Evolutionary conservation across 2,797 vertebrate species (phyloP).

Genomic region (Nyctibius grandis): DNA sequence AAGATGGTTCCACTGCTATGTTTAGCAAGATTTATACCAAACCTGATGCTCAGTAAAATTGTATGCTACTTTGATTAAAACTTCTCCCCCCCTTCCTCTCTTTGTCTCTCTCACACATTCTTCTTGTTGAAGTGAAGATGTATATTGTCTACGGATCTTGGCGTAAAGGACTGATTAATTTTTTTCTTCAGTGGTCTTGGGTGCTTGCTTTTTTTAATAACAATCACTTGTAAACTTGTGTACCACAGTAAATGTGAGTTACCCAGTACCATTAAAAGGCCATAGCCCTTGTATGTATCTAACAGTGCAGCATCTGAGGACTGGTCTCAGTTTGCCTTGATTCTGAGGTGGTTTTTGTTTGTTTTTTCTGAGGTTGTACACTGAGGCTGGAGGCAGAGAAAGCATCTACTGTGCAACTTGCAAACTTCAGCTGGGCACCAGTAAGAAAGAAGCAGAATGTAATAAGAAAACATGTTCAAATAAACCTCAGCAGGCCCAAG

Average conservation of each 20-base stretch:
- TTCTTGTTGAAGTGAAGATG: neutral
- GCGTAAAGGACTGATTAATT: neutral
- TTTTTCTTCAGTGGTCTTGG: neutral
- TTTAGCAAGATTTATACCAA: neutral
- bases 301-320: neutral
- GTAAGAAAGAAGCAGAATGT: neutral
- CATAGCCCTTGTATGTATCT: neutral
- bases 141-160: neutral
- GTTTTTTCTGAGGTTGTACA: neutral
- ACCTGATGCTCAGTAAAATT: neutral
- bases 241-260: neutral
- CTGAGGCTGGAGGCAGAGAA: neutral
- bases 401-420: neutral
- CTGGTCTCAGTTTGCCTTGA: neutral
- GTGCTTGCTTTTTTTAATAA: neutral
- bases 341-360: neutral
- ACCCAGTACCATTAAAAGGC: neutral
- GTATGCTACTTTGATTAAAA: neutral
- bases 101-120: neutral
- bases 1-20: neutral
- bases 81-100: neutral
- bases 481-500: neutral
- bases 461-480: neutral
- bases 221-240: neutral
- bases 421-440: neutral